A percentile compares a stretch with the other conserved stretches of the same genome.
Conservation (phyloP, 2,888 invertebrate species). For the Pammene aurita region DNA sequence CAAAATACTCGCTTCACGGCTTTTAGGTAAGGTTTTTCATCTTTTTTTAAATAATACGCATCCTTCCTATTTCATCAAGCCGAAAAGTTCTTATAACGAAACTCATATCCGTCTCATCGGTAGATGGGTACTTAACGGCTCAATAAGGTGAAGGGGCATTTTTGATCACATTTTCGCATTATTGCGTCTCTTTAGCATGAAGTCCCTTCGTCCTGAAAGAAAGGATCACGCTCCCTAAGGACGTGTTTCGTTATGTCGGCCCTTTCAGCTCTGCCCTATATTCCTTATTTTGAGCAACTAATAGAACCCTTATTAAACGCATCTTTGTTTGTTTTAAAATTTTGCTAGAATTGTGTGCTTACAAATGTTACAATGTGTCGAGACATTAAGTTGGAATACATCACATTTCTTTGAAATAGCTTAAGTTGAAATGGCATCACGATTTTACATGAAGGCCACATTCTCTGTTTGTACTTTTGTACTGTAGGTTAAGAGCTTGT, state of each 20-base stretch:
- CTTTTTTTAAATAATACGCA: neutral
- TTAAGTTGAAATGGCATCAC: slow-evolving; percentile 13
- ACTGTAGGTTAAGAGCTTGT: too few species aligned
- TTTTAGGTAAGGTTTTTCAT: neutral
- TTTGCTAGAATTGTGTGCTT: neutral
- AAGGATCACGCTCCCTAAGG: slow-evolving; percentile 30
- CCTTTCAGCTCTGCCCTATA: slow-evolving; percentile 36
- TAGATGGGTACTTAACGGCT: slow-evolving; percentile 18
- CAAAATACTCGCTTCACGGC: too few species aligned
- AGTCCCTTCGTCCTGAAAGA: slow-evolving; percentile 22
- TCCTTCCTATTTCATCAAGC: neutral
- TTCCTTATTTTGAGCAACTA: slow-evolving; percentile 32
- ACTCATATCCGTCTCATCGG: slow-evolving; percentile 5
- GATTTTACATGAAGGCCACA: slow-evolving; percentile 8
- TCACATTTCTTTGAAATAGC: slow-evolving; percentile 11
- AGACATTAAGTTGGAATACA: neutral
- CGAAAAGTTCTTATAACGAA: neutral
- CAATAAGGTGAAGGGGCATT: slow-evolving; percentile 30
- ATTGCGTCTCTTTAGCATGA: slow-evolving; percentile 35
- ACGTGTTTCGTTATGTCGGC: slow-evolving; percentile 34
- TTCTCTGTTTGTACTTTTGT: neutral
- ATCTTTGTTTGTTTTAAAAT: slow-evolving; percentile 25
- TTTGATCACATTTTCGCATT: slow-evolving; percentile 39
- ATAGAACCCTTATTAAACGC: slow-evolving; percentile 29
- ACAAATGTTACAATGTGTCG: neutral